phyloP scores from a whole-genome alignment of 2,888 invertebrate genomes.

The Boloria selene region DNA sequence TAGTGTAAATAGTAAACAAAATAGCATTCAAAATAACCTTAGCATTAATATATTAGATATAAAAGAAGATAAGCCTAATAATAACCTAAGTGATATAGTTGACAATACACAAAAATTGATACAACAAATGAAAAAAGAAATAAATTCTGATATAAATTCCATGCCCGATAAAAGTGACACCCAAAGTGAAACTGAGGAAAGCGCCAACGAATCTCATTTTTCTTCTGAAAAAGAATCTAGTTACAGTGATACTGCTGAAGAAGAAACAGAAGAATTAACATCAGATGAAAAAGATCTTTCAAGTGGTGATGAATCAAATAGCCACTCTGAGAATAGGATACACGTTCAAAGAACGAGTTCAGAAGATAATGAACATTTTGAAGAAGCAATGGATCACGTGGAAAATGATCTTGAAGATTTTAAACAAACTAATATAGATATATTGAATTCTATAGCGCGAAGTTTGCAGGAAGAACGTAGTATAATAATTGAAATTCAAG shows the following conservation, averaged over 20 bases:
- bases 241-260: slow-evolving; percentile 68
- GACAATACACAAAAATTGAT: slow-evolving; percentile 84
- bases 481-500: slow-evolving; percentile 52
- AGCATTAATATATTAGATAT: slow-evolving; percentile 11
- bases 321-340: slow-evolving; percentile 33
- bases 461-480: slow-evolving; percentile 71
- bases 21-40: slow-evolving; percentile 7
- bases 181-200: slow-evolving; percentile 71
- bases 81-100: slow-evolving; percentile 78
- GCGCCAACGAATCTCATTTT: slow-evolving; percentile 55
- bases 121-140: slow-evolving; percentile 86
- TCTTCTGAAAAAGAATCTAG: slow-evolving; percentile 72
- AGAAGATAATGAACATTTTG: slow-evolving; percentile 76
- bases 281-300: slow-evolving; percentile 66
- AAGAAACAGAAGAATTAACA: slow-evolving; percentile 64
- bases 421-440: slow-evolving; percentile 68
- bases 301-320: slow-evolving; percentile 48
- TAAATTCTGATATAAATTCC: slow-evolving; percentile 83
- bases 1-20: slow-evolving; percentile 6
- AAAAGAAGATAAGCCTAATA: slow-evolving; percentile 59
- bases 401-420: slow-evolving; percentile 67
- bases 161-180: slow-evolving; percentile 69
- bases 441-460: slow-evolving; percentile 72
- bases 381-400: slow-evolving; percentile 76
- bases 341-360: slow-evolving; percentile 63